Conservation (phyloP, 2,888 invertebrate species). For the Proisotoma minuta region DNA sequence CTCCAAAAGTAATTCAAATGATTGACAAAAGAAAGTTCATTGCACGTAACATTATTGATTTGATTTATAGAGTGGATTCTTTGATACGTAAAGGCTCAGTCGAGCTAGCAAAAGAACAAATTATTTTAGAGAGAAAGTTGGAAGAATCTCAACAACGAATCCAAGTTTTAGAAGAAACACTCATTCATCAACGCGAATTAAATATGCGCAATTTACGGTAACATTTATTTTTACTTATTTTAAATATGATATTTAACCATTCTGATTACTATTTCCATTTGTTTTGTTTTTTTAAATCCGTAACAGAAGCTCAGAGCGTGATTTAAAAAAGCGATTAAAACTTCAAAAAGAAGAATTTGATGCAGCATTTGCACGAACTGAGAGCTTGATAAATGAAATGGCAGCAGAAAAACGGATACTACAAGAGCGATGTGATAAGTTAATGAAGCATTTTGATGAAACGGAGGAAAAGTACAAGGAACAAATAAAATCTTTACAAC, state of each 20-base stretch:
- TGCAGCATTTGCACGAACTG: conserved; percentile 68
- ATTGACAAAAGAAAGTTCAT: background rate
- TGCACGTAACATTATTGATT: background rate
- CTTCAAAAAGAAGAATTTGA: conserved; percentile 69
- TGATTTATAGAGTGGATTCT: conserved; percentile 56
- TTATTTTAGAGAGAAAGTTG: conserved; percentile 59
- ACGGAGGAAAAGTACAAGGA: conserved; percentile 63
- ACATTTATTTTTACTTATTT: background rate
- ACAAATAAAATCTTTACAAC: conserved; percentile 65
- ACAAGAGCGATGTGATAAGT: conserved; percentile 67
- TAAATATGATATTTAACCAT: background rate
- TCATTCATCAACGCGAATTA: conserved; percentile 58
- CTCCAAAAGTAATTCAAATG: background rate
- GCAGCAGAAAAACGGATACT: conserved; percentile 68
- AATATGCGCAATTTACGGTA: conserved; percentile 52
- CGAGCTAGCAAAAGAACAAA: conserved; percentile 61
- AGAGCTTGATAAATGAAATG: conserved; percentile 59
- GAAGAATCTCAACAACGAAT: conserved; percentile 62
- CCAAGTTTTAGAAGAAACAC: conserved; percentile 59
- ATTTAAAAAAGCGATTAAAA: conserved; percentile 54
- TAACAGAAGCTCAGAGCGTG: conserved; percentile 49
- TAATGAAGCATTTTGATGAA: conserved; percentile 63
- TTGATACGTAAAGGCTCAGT: conserved; percentile 58
- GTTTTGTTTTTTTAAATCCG: background rate
- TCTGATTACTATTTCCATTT: background rate